phyloP scores from a whole-genome alignment of 2,113 vertebrate genomes.

The Rhinoderma darwinii region DNA sequence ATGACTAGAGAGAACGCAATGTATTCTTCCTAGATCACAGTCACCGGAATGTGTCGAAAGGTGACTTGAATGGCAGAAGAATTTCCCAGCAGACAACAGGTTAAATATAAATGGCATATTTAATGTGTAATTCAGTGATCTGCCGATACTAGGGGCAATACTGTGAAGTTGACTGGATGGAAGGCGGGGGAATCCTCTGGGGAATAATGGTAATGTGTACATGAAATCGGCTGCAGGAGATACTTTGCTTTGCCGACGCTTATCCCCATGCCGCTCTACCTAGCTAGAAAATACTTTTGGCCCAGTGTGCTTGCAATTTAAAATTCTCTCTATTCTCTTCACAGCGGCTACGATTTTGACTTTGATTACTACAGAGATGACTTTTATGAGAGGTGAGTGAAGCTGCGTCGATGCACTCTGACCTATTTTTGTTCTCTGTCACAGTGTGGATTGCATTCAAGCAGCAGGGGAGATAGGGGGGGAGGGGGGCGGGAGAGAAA shows the following conservation, averaged over 20 bases:
- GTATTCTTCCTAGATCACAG: not conserved
- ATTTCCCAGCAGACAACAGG: not conserved
- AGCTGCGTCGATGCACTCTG: slow-evolving; percentile 59
- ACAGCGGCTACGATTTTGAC: slow-evolving; percentile 88
- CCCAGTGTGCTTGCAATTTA: slow-evolving; percentile 47
- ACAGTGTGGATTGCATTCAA: slow-evolving; percentile 47
- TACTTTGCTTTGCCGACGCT: not conserved
- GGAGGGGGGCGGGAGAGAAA: slow-evolving; percentile 52
- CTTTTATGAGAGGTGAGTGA: slow-evolving; percentile 88
- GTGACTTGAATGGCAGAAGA: not conserved
- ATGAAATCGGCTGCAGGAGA: not conserved
- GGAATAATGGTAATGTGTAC: not conserved
- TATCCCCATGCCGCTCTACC: not conserved
- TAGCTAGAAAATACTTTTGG: slow-evolving; percentile 12
- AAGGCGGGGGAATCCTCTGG: not conserved
- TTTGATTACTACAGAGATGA: slow-evolving; percentile 89
- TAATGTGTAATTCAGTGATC: slow-evolving; percentile 45
- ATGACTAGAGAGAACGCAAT: not conserved
- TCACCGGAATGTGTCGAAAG: not conserved
- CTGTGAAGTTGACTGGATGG: not conserved
- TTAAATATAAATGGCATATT: slow-evolving; percentile 35
- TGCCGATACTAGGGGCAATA: not conserved
- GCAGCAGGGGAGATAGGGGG: too few relatives aligned
- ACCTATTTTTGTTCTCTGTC: slow-evolving; percentile 57
- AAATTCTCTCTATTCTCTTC: slow-evolving; percentile 65